phyloP scores from a whole-genome alignment of 2,797 vertebrate genomes.

The Orestias chungarensis region DNA sequence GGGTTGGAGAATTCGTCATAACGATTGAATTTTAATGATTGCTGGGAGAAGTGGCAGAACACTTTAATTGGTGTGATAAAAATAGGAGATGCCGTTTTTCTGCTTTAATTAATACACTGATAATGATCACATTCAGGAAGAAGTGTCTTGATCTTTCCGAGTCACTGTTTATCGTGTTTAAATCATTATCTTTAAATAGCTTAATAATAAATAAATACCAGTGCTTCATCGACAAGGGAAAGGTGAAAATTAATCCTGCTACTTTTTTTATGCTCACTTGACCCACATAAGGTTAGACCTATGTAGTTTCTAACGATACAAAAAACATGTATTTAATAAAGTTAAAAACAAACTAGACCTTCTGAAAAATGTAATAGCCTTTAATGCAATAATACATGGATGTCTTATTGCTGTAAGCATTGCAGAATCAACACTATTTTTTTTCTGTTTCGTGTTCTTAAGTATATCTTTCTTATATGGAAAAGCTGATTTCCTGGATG shows the following conservation, averaged over 20 bases:
- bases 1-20: neutral
- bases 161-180: conserved; percentile 32
- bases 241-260: neutral
- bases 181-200: conserved; percentile 45
- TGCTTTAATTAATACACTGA: conserved; percentile 56
- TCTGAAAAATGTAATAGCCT: neutral
- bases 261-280: conserved; percentile 2
- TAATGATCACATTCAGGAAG: conserved; percentile 35
- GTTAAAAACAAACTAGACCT: too few species aligned
- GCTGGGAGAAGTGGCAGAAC: conserved; percentile 19
- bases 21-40: neutral
- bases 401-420: neutral
- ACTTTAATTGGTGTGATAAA: conserved; percentile 36
- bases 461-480: neutral
- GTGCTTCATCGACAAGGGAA: conserved; percentile 4
- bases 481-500: neutral
- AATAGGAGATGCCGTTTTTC: conserved; percentile 42
- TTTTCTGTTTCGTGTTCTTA: neutral
- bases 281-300: neutral
- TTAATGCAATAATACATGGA: neutral
- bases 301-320: conserved; percentile 7
- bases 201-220: conserved; percentile 17
- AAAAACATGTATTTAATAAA: neutral
- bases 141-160: conserved; percentile 14
- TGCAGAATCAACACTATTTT: neutral